A percentile compares a stretch with the other conserved stretches of the same genome.
Evolutionary conservation across 64 coral and sea anemone species (phyloP).

Genomic region (Montipora foliosa): DNA sequence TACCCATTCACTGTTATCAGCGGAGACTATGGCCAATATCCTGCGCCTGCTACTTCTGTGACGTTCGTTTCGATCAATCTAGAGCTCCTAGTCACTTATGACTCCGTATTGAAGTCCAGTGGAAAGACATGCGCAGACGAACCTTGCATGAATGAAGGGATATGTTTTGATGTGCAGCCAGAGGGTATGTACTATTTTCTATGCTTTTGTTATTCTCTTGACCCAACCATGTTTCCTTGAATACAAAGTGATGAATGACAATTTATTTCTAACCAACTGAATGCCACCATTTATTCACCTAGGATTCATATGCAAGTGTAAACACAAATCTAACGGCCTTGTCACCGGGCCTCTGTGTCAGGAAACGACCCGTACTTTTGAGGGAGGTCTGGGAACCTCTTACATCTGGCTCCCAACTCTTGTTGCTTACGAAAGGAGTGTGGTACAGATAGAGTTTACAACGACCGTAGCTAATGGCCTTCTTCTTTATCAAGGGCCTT

Average conservation of each 20-base stretch:
- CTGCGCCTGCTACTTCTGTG: conserved; percentile 44
- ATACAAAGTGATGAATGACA: too few species aligned
- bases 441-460: conserved; percentile 78
- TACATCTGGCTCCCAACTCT: conserved; percentile 75
- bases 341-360: conserved; percentile 53
- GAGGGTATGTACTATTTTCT: conserved; percentile 6
- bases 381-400: conserved; percentile 53
- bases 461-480: conserved; percentile 74
- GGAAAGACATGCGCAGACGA: conserved; percentile 28
- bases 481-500: conserved; percentile 85
- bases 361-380: conserved; percentile 71
- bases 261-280: neutral
- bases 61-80: conserved; percentile 74
- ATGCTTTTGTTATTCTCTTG: neutral
- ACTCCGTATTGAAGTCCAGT: neutral
- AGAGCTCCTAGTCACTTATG: conserved; percentile 26
- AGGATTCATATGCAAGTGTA: conserved; percentile 69
- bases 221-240: too few species aligned
- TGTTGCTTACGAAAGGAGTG: conserved; percentile 43
- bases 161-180: conserved; percentile 59
- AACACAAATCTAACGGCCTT: conserved; percentile 21
- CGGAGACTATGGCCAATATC: conserved; percentile 74
- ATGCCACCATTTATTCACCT: neutral
- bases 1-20: conserved; percentile 56
- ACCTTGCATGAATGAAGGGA: conserved; percentile 73